A percentile compares a stretch with the other conserved stretches of the same genome.
Conservation (phyloP, 2,797 vertebrate species). For the Rallus crepitans region DNA sequence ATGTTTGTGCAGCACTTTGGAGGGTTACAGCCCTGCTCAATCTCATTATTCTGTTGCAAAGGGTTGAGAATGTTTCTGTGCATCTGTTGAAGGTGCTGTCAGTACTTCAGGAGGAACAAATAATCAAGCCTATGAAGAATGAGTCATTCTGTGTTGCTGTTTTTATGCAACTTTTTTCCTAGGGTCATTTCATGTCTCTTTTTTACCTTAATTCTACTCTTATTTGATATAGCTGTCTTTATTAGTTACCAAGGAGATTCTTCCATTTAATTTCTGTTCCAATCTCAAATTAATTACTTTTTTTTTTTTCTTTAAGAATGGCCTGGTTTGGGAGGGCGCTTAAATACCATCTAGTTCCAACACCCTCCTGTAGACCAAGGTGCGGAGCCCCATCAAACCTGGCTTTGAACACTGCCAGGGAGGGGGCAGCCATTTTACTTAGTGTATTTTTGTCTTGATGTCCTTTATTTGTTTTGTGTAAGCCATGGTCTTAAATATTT, state of each 20-base stretch:
- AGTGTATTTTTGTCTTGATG: not conserved
- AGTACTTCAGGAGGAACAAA: not conserved
- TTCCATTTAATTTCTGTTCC: not conserved
- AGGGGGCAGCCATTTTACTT: not conserved
- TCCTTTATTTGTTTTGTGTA: not conserved
- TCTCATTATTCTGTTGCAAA: not conserved
- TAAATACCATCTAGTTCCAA: no score
- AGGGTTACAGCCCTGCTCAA: not conserved
- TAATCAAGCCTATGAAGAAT: not conserved
- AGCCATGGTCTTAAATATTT: not conserved
- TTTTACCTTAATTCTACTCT: not conserved
- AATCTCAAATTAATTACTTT: not conserved
- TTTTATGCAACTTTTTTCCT: not conserved
- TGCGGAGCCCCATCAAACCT: no score
- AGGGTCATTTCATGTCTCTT: not conserved
- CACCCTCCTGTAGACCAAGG: no score
- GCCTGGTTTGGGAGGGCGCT: no score
- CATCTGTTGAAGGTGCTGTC: not conserved
- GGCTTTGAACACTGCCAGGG: no score
- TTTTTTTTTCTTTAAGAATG: no score
- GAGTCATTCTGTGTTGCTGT: not conserved
- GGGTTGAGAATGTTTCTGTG: not conserved
- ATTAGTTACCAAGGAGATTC: not conserved
- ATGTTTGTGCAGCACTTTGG: not conserved
- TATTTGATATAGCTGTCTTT: not conserved